phyloP scores from a whole-genome alignment of 2,888 invertebrate species.

The Hecatera dysodea region DNA sequence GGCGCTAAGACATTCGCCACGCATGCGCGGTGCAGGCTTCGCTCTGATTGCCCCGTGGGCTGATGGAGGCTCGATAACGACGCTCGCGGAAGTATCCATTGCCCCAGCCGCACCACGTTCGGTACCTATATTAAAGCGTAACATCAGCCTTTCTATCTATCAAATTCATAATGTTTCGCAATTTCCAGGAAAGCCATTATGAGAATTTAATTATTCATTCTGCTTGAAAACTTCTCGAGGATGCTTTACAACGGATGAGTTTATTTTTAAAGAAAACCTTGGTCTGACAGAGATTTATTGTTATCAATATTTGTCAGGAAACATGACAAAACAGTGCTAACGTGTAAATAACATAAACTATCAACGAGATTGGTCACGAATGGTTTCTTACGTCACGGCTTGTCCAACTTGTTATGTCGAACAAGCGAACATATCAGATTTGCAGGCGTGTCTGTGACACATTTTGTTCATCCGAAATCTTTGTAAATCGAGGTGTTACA shows the following conservation, averaged over 20 bases:
- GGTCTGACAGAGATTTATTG: slow-evolving; percentile 40
- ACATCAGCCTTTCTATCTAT: slow-evolving; percentile 67
- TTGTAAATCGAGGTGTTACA: slow-evolving; percentile 65
- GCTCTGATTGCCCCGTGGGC: slow-evolving; percentile 75
- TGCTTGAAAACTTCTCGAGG: slow-evolving; percentile 25
- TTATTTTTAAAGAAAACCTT: slow-evolving; percentile 53
- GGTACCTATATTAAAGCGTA: slow-evolving; percentile 61
- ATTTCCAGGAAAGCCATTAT: slow-evolving; percentile 61
- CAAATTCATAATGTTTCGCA: slow-evolving; percentile 61
- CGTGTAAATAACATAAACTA: slow-evolving; percentile 70
- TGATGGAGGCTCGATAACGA: slow-evolving; percentile 72
- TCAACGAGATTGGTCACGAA: slow-evolving; percentile 73
- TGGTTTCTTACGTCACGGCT: slow-evolving; percentile 76
- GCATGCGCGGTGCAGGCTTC: slow-evolving; percentile 72
- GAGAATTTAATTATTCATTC: slow-evolving; percentile 47
- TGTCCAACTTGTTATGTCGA: slow-evolving; percentile 78
- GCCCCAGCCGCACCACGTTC: slow-evolving; percentile 58
- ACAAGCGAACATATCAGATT: slow-evolving; percentile 76
- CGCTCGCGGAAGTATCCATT: slow-evolving; percentile 71
- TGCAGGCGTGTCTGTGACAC: slow-evolving; percentile 81
- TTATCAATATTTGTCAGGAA: slow-evolving; percentile 71
- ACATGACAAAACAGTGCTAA: slow-evolving; percentile 67
- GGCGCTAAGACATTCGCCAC: slow-evolving; percentile 66
- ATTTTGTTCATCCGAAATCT: slow-evolving; percentile 76
- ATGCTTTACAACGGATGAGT: neutral